Conservation (phyloP, 2,888 invertebrate species). For the Argyresthia goedartella region DNA sequence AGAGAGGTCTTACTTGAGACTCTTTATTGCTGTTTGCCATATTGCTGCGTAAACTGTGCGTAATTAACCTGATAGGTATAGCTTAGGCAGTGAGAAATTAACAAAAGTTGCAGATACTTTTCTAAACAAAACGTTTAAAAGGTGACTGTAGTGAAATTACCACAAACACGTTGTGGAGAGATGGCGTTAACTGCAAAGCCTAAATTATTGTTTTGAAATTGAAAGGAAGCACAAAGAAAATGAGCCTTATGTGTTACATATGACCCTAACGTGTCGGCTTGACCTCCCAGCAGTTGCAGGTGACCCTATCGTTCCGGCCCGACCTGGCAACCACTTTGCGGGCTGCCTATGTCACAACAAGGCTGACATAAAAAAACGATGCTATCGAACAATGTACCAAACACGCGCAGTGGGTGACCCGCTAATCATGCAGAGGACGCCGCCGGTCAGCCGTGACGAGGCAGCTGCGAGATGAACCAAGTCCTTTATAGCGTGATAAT, state of each 20-base stretch:
- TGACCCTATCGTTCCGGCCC: neutral
- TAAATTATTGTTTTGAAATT: too few relatives aligned
- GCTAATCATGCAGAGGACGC: neutral
- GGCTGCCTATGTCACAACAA: neutral
- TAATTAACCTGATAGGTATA: too few relatives aligned
- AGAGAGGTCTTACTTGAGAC: constrained; percentile 12
- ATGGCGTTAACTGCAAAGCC: too few relatives aligned
- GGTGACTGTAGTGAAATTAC: too few relatives aligned
- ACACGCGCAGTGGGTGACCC: neutral
- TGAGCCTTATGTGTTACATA: too few relatives aligned
- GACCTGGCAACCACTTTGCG: neutral
- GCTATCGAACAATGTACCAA: neutral
- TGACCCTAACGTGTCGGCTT: too few relatives aligned
- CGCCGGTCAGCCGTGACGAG: neutral
- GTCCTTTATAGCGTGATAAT: constrained; percentile 8
- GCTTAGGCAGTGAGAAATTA: too few relatives aligned
- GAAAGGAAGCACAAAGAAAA: too few relatives aligned
- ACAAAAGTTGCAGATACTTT: too few relatives aligned
- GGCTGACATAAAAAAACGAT: neutral
- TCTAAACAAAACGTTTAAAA: too few relatives aligned
- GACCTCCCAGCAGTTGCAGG: too few relatives aligned
- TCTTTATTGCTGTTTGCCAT: constrained; percentile 4
- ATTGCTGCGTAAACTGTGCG: neutral
- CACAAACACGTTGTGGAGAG: too few relatives aligned
- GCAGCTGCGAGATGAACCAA: neutral